Evolutionary conservation across 2,797 vertebrate genomes (phyloP).

Genomic region (Todus mexicanus): DNA sequence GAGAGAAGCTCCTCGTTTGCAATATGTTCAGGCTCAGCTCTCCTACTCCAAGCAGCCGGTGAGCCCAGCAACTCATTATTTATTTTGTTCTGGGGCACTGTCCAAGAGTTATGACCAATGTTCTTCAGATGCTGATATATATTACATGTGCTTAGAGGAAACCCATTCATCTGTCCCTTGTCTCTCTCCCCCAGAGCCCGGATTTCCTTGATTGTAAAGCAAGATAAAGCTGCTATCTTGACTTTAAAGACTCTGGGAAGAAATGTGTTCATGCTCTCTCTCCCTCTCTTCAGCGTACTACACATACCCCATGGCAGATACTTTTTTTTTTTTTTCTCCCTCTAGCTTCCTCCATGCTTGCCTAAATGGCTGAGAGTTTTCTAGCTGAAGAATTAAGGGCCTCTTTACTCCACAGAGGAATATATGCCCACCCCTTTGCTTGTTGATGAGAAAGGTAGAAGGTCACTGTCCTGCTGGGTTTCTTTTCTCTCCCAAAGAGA

Average conservation of each 20-base stretch:
- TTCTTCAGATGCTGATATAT: constrained; percentile 53
- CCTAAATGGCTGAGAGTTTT: neutral
- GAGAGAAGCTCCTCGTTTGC: neutral
- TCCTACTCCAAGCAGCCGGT: neutral
- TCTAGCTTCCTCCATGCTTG: neutral
- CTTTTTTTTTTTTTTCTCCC: neutral
- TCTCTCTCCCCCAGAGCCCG: constrained; percentile 49
- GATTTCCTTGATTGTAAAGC: constrained; percentile 58
- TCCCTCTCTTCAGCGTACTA: neutral
- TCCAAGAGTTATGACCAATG: constrained; percentile 48
- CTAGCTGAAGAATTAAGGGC: neutral
- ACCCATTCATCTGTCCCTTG: constrained; percentile 60
- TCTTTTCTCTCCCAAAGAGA: neutral
- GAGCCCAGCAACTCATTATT: constrained; percentile 32
- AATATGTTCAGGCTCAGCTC: neutral
- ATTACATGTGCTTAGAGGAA: constrained; percentile 64
- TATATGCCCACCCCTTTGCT: neutral
- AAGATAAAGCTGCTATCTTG: constrained; percentile 60
- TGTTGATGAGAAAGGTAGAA: neutral
- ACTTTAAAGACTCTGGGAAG: constrained; percentile 60
- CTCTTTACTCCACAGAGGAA: neutral
- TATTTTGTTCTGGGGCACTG: constrained; percentile 60
- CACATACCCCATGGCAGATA: neutral
- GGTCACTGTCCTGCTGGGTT: neutral
- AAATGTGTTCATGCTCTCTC: constrained; percentile 30